Conservation (phyloP, 2,888 invertebrate species). For the Eristalis intricaria region DNA sequence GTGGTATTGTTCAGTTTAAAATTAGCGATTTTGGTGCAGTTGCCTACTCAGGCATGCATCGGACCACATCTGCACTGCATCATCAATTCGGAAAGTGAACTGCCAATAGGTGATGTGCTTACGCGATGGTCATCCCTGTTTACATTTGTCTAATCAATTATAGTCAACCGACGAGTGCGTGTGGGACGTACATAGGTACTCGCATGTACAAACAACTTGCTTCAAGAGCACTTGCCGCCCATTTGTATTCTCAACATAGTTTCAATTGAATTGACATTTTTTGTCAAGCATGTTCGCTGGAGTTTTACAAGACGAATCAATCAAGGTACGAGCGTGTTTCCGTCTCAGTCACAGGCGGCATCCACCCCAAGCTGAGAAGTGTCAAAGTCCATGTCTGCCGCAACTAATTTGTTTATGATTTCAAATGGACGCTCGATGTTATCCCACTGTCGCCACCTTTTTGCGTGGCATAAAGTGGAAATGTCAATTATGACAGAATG, state of each 20-base stretch:
- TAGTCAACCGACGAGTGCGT: neutral
- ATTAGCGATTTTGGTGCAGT: neutral
- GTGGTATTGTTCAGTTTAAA: neutral
- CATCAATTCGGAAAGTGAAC: neutral
- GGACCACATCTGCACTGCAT: neutral
- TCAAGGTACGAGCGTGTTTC: conserved; percentile 23
- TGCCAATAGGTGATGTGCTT: neutral
- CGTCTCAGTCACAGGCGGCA: neutral
- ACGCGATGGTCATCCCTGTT: neutral
- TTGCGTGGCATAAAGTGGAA: conserved; percentile 49
- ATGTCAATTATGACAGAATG: conserved; percentile 46
- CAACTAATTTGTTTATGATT: conserved; percentile 60
- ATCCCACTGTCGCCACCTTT: conserved; percentile 61
- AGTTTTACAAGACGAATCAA: conserved; percentile 45
- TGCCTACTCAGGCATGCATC: neutral
- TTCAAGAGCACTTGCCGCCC: neutral
- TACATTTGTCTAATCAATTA: neutral
- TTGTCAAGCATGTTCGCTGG: conserved; percentile 12
- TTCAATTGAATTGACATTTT: conserved; percentile 48
- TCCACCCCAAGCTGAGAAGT: neutral
- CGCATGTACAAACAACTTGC: neutral
- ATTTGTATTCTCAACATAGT: conserved; percentile 6
- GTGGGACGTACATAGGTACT: neutral
- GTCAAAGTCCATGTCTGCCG: conserved; percentile 43
- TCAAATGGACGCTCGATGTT: conserved; percentile 27